Evolutionary conservation across 2,113 vertebrate species (phyloP).

Genomic region (Drymodes brunneopygia): DNA sequence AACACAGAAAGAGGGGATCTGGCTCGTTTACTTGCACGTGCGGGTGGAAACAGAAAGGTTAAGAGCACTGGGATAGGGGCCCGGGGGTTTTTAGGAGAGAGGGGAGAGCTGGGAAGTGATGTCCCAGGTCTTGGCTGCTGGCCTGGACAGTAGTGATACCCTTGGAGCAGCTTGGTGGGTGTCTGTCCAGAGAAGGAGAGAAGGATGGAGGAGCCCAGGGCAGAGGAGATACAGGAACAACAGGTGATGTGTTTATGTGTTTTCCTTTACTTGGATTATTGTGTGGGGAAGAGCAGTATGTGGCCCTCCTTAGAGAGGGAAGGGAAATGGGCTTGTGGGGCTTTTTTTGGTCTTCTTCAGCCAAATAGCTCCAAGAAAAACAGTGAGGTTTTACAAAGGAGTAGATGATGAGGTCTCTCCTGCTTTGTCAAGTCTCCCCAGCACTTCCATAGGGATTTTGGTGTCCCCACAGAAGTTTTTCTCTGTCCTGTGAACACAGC

Average conservation of each 20-base stretch:
- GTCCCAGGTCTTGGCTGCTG: accelerated
- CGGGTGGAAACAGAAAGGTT: not conserved
- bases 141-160: accelerated
- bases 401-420: not conserved
- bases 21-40: not conserved
- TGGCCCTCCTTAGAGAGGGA: not conserved
- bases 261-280: not conserved
- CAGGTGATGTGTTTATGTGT: accelerated
- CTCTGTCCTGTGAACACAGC: not conserved
- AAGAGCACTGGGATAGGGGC: accelerated
- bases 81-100: accelerated
- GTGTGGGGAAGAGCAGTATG: not conserved
- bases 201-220: not conserved
- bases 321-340: not conserved
- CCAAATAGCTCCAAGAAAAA: not conserved
- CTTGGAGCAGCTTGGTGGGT: not conserved
- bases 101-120: accelerated
- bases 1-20: not conserved
- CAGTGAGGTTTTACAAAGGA: not conserved
- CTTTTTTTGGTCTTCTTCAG: not conserved
- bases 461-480: not conserved
- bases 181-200: not conserved
- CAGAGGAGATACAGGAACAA: not conserved
- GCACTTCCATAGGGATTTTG: accelerated
- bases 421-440: not conserved